Evolutionary conservation across 2,113 vertebrate species (phyloP).

Genomic region (Neoarius graeffei): DNA sequence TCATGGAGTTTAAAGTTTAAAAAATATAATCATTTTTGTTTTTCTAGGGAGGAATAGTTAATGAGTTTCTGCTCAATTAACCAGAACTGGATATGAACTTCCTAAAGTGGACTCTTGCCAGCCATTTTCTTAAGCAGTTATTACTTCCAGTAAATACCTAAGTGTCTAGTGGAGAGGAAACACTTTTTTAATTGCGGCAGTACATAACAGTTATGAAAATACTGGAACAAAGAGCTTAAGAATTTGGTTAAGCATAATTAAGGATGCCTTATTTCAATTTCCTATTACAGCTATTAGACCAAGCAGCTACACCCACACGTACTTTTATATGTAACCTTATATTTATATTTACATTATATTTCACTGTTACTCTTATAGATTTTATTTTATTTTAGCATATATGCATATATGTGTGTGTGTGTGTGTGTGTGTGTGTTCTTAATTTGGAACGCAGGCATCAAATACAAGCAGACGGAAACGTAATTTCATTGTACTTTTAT

Average conservation of each 20-base stretch:
- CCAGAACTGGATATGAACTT: not conserved
- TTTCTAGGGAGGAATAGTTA: not conserved
- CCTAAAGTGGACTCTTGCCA: conserved; percentile 7
- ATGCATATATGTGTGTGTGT: not conserved
- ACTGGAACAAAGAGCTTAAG: too few relatives aligned
- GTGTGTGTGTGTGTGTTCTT: not conserved
- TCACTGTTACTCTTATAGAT: not conserved
- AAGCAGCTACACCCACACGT: not conserved
- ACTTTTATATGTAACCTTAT: not conserved
- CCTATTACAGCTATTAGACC: not conserved
- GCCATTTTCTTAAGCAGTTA: conserved; percentile 6
- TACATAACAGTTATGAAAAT: conserved; percentile 18
- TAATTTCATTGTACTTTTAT: not conserved
- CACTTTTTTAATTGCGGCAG: not conserved
- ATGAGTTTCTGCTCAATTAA: conserved; percentile 8
- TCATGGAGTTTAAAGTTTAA: not conserved
- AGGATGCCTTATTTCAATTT: not conserved
- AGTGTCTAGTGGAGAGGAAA: not conserved
- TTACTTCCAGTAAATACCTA: conserved; percentile 11
- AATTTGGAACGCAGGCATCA: not conserved
- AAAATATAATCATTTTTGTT: not conserved
- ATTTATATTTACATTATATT: not conserved
- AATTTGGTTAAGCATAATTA: not conserved
- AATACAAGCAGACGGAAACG: not conserved
- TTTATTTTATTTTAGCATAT: not conserved